Conservation (phyloP, 2,797 vertebrate genomes). For the Heteromormyrus szaboi region DNA sequence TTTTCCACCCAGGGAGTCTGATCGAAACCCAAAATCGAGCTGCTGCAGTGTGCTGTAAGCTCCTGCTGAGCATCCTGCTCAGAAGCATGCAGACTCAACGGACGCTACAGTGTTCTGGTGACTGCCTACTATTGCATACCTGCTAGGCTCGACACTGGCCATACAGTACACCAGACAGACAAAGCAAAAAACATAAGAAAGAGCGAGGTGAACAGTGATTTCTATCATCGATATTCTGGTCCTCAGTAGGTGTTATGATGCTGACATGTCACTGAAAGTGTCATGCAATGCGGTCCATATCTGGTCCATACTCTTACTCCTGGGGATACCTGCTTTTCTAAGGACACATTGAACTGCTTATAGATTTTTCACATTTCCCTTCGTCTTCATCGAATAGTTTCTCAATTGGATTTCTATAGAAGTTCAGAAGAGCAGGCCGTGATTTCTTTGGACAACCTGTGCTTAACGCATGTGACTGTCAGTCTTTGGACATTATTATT, state of each 20-base stretch:
- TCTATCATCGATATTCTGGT: not conserved
- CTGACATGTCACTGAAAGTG: no score
- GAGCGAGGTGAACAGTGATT: not conserved
- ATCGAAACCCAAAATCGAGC: not conserved
- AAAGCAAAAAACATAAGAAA: not conserved
- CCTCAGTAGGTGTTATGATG: not conserved
- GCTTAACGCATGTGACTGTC: not conserved
- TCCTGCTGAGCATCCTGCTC: not conserved
- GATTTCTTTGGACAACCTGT: not conserved
- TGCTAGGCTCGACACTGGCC: not conserved
- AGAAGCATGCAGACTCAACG: not conserved
- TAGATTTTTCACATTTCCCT: slow-evolving; percentile 62
- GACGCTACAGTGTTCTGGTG: not conserved
- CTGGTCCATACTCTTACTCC: not conserved
- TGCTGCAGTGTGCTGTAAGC: not conserved
- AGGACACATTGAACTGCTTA: slow-evolving; percentile 48
- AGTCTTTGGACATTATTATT: not conserved
- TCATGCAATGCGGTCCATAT: not conserved
- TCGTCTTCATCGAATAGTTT: slow-evolving; percentile 57
- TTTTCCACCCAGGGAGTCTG: not conserved
- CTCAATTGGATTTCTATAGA: slow-evolving; percentile 43
- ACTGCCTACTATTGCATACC: not conserved
- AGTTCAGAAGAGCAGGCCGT: not conserved
- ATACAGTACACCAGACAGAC: not conserved
- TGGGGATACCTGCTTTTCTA: slow-evolving; percentile 24